Base-by-base conservation (phyloP, 2,113 vertebrate genomes). In the Oceanites oceanicus region DNA sequence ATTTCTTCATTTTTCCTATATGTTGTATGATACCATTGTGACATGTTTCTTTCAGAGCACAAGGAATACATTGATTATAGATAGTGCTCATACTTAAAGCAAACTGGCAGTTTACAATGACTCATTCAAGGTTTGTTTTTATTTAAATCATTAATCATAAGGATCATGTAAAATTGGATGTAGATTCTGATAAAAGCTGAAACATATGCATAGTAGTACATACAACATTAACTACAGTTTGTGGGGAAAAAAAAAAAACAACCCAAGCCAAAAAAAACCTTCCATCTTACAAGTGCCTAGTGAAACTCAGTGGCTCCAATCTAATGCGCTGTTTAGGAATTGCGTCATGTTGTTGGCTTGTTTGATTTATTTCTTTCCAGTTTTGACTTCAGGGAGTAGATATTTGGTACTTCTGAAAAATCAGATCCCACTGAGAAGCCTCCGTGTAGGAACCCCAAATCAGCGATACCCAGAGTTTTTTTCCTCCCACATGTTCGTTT, bases 221-320 rank as follows among this genome's bases (percentile, higher is more conserved):
- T 88, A 15, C 25, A 68, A 23, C 18, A 58, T 45, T 63, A n/a
- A 42, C 5, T 27, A 21, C 4, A 14, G 22, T 72, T 83, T 58
- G 4, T 10, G 13, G 11, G 26, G 2, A 5, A 61, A 42, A 38
- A 61, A 42, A 38, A 67, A 58, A 40, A 30, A 0, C 10, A 78
- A n/a, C 9, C 3, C 18, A 36, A 73, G 8, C 22, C 2, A 15
- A 47, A 59, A 18, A 32, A 18, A 0, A 0, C 3, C 15, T 52
- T 78, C 10, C 13, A 4, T 52, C 10, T 74, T 67, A 15, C 7
- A 56, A 66, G 11, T 50, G 7, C 20, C 10, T 73, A 26, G 2
- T 47, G 40, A 29, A 86, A 32, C 8, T 81, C 30, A 50, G 22
- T 59, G 29, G 5, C 56, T 82, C 11, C 17, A 49, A 7, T 75